These are phyloP conservation scores for Melanerpes aurifrons DNA, from an alignment of 2,113 vertebrate species.

Conservation along the genomic window DNA sequence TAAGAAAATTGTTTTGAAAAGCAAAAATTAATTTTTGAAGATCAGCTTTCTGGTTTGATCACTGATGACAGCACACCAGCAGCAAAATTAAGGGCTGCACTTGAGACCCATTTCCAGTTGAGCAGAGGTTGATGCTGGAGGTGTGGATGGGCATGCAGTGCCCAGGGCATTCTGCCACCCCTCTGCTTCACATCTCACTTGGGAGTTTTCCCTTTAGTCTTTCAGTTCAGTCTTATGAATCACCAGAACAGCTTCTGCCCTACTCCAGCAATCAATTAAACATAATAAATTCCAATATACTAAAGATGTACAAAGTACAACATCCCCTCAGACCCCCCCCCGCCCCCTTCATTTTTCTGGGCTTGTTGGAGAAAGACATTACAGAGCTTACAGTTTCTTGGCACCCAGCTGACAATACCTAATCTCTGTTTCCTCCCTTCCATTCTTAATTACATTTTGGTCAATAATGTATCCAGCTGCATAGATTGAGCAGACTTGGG, in stretches of 20 bases:
- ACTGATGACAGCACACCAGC: not conserved
- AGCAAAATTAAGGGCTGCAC: not conserved
- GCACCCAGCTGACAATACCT: conserved; percentile 32
- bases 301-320: not conserved
- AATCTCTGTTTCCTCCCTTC: not conserved
- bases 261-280: conserved; percentile 23
- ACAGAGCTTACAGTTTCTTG: conserved; percentile 15
- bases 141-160: not conserved
- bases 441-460: conserved; percentile 39
- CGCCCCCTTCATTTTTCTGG: not conserved
- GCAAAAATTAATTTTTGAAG: not conserved
- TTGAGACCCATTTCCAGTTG: not conserved
- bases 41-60: not conserved
- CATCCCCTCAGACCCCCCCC: not conserved
- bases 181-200: not conserved
- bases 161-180: not conserved
- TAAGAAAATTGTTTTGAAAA: not conserved
- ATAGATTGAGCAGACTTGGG: not conserved
- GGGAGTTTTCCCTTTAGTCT: not conserved
- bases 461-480: conserved; percentile 14
- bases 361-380: conserved; percentile 35
- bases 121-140: not conserved
- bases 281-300: conserved; percentile 23
- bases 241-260: not conserved
- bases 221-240: not conserved